These are phyloP conservation scores for Eubasilissa regina DNA, from an alignment of 1,140 invertebrate genomes.

Conservation along the genomic window DNA sequence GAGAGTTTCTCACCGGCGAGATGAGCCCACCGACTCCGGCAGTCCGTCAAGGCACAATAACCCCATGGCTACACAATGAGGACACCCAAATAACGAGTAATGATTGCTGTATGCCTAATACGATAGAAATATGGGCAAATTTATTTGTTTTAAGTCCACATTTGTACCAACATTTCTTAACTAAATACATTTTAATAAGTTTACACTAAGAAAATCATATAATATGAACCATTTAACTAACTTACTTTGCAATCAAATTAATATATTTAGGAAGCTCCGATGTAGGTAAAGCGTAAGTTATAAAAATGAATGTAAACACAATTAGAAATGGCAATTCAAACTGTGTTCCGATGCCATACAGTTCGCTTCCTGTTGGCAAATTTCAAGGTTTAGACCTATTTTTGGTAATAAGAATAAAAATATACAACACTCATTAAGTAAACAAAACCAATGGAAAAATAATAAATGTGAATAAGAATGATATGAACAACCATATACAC, in stretches of 20 bases:
- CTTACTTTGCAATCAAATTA: conserved; percentile 31
- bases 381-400: conserved; percentile 56
- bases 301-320: conserved; percentile 48
- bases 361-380: conserved; percentile 39
- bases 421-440: conserved; percentile 40
- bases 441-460: conserved; percentile 29
- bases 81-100: not conserved
- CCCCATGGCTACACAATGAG: not conserved
- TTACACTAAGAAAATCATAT: conserved; percentile 28
- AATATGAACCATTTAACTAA: conserved; percentile 18
- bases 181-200: conserved; percentile 21
- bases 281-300: conserved; percentile 31
- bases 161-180: conserved; percentile 12
- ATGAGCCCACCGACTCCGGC: not conserved
- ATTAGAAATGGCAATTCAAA: conserved; percentile 53
- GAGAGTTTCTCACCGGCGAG: not conserved
- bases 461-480: conserved; percentile 27
- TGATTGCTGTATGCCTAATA: not conserved
- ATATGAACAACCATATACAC: conserved; percentile 32
- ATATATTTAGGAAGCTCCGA: conserved; percentile 45
- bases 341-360: conserved; percentile 43
- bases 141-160: not conserved
- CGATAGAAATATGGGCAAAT: not conserved
- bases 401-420: conserved; percentile 58
- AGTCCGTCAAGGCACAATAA: not conserved